These are phyloP conservation scores for Hirtodrosophila alboralis DNA, from an alignment of 2,888 invertebrate species.

Conservation along the genomic window DNA sequence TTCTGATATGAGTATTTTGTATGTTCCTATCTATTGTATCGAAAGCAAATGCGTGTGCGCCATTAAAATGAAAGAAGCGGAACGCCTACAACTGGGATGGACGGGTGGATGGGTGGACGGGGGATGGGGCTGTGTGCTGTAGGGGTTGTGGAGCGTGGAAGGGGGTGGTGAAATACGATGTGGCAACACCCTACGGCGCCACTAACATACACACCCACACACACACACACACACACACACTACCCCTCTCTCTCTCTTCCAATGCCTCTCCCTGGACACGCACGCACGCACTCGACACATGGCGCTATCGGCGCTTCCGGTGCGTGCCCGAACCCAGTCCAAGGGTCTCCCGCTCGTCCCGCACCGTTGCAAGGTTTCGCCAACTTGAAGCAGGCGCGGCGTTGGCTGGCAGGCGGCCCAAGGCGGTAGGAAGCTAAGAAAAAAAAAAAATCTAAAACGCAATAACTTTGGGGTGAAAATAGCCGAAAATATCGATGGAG, in stretches of 20 bases:
- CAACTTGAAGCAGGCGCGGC: slow-evolving; percentile 48
- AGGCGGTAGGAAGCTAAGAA: slow-evolving; percentile 52
- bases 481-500: slow-evolving; percentile 79
- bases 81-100: slow-evolving; percentile 69
- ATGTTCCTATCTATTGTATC: slow-evolving; percentile 65
- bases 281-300: slow-evolving; percentile 76
- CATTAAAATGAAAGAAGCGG: slow-evolving; percentile 77
- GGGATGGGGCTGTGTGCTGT: slow-evolving; percentile 5
- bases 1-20: slow-evolving; percentile 20
- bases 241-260: slow-evolving; percentile 18
- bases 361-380: slow-evolving; percentile 24
- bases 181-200: slow-evolving; percentile 79
- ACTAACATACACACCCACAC: slow-evolving; percentile 47
- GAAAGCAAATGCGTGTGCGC: slow-evolving; percentile 76
- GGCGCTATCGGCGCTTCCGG: slow-evolving; percentile 79
- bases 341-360: not conserved
- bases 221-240: slow-evolving; percentile 26
- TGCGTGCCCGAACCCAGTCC: slow-evolving; percentile 61
- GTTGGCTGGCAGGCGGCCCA: slow-evolving; percentile 26
- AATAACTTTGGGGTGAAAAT: slow-evolving; percentile 80
- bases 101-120: slow-evolving; percentile 16
- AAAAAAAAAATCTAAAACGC: slow-evolving; percentile 69
- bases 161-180: slow-evolving; percentile 78
- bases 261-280: slow-evolving; percentile 27
- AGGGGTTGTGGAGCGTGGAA: slow-evolving; percentile 14